These are phyloP conservation scores for Mustela lutreola DNA, from an alignment of 2,113 vertebrate species.

Conservation along the genomic window DNA sequence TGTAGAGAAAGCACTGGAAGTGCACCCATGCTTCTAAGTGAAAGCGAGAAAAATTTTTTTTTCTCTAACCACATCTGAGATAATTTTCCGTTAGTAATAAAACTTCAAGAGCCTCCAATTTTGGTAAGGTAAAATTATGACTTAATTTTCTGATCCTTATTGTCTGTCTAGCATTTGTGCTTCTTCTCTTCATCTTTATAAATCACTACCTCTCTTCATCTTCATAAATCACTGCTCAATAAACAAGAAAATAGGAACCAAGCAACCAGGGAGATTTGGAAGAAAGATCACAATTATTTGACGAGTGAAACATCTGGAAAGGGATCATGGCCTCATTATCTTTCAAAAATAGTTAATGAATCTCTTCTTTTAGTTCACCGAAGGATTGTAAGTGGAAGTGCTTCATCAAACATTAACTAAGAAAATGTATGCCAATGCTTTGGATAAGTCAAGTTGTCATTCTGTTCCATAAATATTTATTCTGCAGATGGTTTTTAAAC, in stretches of 20 bases:
- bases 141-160: conserved; percentile 19
- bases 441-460: conserved; percentile 76
- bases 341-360: conserved; percentile 80
- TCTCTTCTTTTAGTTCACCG: conserved; percentile 66
- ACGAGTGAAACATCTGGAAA: conserved; percentile 73
- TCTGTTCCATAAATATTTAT: conserved; percentile 81
- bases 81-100: background rate
- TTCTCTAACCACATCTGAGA: conserved; percentile 15
- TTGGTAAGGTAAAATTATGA: background rate
- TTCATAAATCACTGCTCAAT: conserved; percentile 72
- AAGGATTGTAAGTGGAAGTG: conserved; percentile 75
- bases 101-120: conserved; percentile 36
- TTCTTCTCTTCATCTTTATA: conserved; percentile 67
- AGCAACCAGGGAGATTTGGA: conserved; percentile 59
- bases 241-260: conserved; percentile 75
- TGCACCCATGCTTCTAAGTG: background rate
- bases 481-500: conserved; percentile 78
- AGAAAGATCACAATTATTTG: conserved; percentile 76
- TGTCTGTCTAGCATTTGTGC: background rate
- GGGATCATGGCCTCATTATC: conserved; percentile 66
- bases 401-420: conserved; percentile 73
- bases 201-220: conserved; percentile 54
- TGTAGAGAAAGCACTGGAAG: background rate
- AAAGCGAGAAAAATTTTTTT: background rate
- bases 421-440: conserved; percentile 70